Percentiles rank a stretch among this genome's conserved stretches.
Evolutionary conservation across 92 coral and sea anemone species (phyloP).

Genomic region (Epizoanthus ramosus): DNA sequence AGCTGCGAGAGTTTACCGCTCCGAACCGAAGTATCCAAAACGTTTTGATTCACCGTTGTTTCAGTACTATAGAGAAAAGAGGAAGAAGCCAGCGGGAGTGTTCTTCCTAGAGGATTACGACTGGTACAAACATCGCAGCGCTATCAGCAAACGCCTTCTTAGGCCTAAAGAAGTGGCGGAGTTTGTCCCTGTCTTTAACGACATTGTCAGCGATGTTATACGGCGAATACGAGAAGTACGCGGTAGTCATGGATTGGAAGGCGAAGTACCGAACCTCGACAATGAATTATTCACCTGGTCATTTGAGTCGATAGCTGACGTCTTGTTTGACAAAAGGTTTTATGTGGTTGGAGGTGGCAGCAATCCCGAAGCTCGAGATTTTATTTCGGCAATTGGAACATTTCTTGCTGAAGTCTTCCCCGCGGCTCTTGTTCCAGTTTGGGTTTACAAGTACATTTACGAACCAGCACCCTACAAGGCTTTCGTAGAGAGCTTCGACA

Average conservation of each 20-base stretch:
- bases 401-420: slow-evolving; percentile 25
- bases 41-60: slow-evolving; percentile 8
- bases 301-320: slow-evolving; percentile 59
- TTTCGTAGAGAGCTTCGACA: slow-evolving; percentile 44
- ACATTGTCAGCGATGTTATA: too few relatives aligned
- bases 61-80: slow-evolving; percentile 52
- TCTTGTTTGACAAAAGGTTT: slow-evolving; percentile 69
- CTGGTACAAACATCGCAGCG: too few relatives aligned
- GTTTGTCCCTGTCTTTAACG: slow-evolving; percentile 24
- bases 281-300: slow-evolving; percentile 39
- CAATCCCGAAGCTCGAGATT: slow-evolving; percentile 53
- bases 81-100: slow-evolving; percentile 52
- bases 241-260: too few relatives aligned
- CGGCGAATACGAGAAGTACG: too few relatives aligned
- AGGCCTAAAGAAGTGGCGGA: slow-evolving; percentile 70
- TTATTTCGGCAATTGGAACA: slow-evolving; percentile 52
- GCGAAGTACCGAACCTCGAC: slow-evolving; percentile 21
- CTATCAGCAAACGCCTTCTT: slow-evolving; percentile 59
- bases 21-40: slow-evolving; percentile 63
- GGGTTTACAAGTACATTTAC: slow-evolving; percentile 58
- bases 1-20: slow-evolving; percentile 49
- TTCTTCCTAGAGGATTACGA: slow-evolving; percentile 46
- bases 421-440: slow-evolving; percentile 39
- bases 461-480: slow-evolving; percentile 58
- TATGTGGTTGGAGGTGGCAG: slow-evolving; percentile 48